Evolutionary conservation across 2,888 invertebrate species (phyloP).

Genomic region (Limnephilus rhombicus): DNA sequence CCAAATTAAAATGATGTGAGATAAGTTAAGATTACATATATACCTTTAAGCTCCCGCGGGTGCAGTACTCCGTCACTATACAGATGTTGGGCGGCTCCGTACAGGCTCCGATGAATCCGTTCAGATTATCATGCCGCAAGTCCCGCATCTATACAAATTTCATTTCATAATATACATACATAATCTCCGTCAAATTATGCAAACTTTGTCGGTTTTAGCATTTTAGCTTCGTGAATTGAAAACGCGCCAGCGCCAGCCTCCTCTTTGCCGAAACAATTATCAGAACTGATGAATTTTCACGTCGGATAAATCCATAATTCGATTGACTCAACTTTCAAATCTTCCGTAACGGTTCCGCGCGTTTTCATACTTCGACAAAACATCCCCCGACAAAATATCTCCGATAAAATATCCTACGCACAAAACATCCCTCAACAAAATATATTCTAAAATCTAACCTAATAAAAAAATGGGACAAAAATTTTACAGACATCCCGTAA

Average conservation of each 20-base stretch:
- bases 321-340: not conserved
- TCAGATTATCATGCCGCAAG: conserved; percentile 93
- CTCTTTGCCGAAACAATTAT: not conserved
- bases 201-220: not conserved
- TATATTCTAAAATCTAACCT: no score
- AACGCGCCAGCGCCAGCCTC: not conserved
- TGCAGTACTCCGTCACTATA: conserved; percentile 93
- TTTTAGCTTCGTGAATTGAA: not conserved
- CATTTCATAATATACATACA: not conserved
- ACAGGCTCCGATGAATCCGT: conserved; percentile 94
- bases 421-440: no score
- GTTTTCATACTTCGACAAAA: no score
- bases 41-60: conserved; percentile 93
- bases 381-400: no score
- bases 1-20: no score
- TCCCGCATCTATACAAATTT: conserved; percentile 86
- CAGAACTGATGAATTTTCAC: not conserved
- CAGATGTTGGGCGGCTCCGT: conserved; percentile 94
- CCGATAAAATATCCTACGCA: no score
- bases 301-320: not conserved
- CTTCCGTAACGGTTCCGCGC: no score
- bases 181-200: not conserved
- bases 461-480: no score
- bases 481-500: no score
- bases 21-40: conserved; percentile 55